These are phyloP conservation scores for Nibea coibor DNA, from an alignment of 2,113 vertebrate genomes.

Conservation along the genomic window DNA sequence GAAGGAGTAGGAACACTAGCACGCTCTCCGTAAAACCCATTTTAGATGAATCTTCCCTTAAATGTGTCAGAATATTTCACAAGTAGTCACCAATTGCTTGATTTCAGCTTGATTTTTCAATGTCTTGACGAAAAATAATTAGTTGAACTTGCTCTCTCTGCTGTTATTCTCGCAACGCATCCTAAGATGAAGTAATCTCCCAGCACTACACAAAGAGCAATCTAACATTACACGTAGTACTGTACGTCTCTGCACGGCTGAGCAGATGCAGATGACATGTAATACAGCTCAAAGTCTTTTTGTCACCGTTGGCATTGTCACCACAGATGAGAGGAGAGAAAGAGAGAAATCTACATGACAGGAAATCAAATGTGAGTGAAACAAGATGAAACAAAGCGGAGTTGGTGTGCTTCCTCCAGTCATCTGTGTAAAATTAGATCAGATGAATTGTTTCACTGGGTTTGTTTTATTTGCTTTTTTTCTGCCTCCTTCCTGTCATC, in stretches of 20 bases:
- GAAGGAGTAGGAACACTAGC: neutral
- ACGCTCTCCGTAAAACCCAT: neutral
- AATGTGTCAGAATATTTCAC: neutral
- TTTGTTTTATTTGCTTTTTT: constrained; percentile 22
- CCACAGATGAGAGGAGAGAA: neutral
- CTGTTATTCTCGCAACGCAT: neutral
- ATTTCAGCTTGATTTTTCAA: neutral
- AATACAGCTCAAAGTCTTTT: neutral
- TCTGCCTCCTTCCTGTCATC: constrained; percentile 20
- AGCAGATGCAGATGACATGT: constrained; percentile 13
- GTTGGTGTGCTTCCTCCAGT: constrained; percentile 6
- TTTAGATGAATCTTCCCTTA: neutral
- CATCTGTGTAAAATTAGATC: constrained; percentile 56
- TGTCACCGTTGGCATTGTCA: constrained; percentile 17
- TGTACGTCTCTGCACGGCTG: neutral
- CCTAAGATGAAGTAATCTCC: neutral
- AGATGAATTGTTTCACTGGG: constrained; percentile 30
- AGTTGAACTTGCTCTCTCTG: neutral
- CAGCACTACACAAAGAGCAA: neutral
- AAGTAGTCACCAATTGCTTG: neutral
- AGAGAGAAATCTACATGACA: constrained; percentile 19
- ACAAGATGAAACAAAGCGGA: constrained; percentile 22
- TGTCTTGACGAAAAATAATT: neutral
- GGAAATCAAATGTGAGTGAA: constrained; percentile 13
- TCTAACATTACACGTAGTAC: neutral